These are phyloP conservation scores for Crotophaga sulcirostris DNA, from an alignment of 2,113 vertebrate genomes.

Conservation along the genomic window DNA sequence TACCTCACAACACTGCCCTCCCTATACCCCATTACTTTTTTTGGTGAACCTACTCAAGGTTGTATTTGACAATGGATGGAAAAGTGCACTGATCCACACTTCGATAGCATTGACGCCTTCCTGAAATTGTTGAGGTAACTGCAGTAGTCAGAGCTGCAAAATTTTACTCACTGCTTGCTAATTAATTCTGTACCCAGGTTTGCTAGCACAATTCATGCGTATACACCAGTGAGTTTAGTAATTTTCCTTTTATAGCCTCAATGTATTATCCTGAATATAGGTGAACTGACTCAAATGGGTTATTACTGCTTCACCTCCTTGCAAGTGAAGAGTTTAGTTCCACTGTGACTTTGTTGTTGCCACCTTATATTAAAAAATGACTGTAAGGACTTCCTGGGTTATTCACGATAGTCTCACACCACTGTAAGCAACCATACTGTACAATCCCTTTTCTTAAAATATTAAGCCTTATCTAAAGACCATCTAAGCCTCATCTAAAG, in stretches of 20 bases:
- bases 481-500: background rate
- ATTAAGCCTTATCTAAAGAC: background rate
- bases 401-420: background rate
- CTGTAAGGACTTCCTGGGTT: background rate
- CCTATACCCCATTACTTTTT: background rate
- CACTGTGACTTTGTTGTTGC: background rate
- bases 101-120: background rate
- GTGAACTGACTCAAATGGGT: conserved; percentile 37
- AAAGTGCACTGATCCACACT: background rate
- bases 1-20: background rate
- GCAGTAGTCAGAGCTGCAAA: background rate
- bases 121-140: background rate
- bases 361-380: background rate
- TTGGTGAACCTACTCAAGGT: background rate
- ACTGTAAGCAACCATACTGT: background rate
- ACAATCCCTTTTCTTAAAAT: background rate
- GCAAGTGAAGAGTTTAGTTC: background rate
- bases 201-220: background rate
- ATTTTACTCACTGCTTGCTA: background rate
- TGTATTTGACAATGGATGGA: background rate
- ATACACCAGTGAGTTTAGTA: conserved; percentile 11
- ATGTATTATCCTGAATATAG: conserved; percentile 2
- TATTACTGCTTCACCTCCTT: background rate
- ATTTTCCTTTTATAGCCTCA: conserved; percentile 46
- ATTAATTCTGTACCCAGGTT: conserved; percentile 2